A percentile compares a stretch with the other conserved stretches of the same genome.
phyloP scores from a whole-genome alignment of 2,113 vertebrate genomes.

The Suncus etruscus region DNA sequence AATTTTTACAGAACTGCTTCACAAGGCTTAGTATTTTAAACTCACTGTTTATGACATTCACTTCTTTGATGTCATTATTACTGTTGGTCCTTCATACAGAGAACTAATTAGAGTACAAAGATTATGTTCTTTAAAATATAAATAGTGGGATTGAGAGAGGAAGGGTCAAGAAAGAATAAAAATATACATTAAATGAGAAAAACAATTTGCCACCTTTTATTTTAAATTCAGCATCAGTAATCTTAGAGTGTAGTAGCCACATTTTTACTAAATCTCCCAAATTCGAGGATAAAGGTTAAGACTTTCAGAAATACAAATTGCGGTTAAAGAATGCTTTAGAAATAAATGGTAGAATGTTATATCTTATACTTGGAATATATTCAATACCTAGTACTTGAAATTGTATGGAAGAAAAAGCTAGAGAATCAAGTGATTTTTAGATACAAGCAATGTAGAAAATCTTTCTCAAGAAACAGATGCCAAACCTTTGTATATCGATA shows the following conservation, averaged over 20 bases:
- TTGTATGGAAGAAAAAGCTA: neutral
- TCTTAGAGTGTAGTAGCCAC: neutral
- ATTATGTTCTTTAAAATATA: neutral
- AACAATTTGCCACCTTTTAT: neutral
- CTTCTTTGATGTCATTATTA: neutral
- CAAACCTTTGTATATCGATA: neutral
- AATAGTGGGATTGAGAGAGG: slow-evolving; percentile 1
- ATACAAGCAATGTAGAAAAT: neutral
- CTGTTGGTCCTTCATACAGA: neutral
- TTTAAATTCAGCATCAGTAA: neutral
- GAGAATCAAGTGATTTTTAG: neutral
- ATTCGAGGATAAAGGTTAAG: neutral
- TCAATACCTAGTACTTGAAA: neutral
- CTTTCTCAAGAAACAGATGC: neutral
- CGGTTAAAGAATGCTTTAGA: neutral
- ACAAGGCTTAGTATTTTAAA: neutral
- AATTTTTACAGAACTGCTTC: neutral
- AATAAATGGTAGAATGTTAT: neutral
- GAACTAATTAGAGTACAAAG: neutral
- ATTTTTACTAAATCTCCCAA: neutral
- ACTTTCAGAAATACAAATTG: neutral
- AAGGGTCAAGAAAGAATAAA: neutral
- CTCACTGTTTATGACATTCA: neutral
- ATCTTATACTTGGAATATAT: neutral
- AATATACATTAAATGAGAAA: slow-evolving; percentile 8